Percentiles rank a stretch among this genome's conserved stretches.
phyloP scores from a whole-genome alignment of 1,140 invertebrate species.

The Trinorchestia longiramus region DNA sequence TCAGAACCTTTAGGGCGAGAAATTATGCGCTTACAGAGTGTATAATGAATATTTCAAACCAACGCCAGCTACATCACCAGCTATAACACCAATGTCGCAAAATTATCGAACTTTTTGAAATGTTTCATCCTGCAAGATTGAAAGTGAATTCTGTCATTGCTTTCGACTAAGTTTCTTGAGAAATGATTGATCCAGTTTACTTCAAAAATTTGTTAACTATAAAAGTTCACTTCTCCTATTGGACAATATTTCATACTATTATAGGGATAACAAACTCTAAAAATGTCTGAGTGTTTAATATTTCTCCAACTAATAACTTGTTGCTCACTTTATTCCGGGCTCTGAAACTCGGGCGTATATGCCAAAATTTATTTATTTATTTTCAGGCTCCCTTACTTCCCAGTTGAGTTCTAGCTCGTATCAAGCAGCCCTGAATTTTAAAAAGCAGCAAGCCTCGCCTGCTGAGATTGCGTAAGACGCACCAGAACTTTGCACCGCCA shows the following conservation, averaged over 20 bases:
- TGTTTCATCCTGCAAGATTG: not conserved
- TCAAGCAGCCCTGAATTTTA: not conserved
- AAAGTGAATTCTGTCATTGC: not conserved
- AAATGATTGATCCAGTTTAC: not conserved
- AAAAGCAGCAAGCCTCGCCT: not conserved
- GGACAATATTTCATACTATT: not conserved
- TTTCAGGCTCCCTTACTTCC: not conserved
- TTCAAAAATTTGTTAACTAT: not conserved
- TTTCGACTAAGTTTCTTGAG: not conserved
- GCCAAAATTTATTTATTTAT: too few species aligned
- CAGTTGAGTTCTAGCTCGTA: not conserved
- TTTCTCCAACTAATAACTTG: too few species aligned
- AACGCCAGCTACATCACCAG: too few species aligned
- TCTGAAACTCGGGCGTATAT: too few species aligned
- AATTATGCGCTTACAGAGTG: too few species aligned
- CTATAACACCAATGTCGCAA: not conserved
- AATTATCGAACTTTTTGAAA: not conserved
- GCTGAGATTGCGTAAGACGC: not conserved
- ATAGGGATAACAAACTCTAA: not conserved
- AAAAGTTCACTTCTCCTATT: not conserved
- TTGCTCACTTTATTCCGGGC: too few species aligned
- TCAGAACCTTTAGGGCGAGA: too few species aligned
- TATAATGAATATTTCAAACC: too few species aligned
- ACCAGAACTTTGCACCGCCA: not conserved
- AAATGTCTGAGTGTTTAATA: not conserved